Evolutionary conservation across 1,140 invertebrate species (phyloP).

Genomic region (Tyrophagus putrescentiae): DNA sequence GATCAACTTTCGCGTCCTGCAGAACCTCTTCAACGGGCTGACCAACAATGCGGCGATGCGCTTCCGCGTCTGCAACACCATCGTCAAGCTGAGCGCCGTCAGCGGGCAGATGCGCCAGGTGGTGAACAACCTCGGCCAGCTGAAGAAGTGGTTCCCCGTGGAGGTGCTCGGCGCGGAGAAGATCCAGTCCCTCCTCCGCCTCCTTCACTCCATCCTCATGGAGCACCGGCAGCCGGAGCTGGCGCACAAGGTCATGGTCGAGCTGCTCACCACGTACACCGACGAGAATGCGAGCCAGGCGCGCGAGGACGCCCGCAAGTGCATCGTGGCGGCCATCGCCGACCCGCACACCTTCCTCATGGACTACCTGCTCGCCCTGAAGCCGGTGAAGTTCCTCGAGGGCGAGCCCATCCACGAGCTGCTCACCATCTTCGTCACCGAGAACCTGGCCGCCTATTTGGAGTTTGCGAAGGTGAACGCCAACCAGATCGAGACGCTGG

Average conservation of each 20-base stretch:
- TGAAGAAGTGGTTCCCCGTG: constrained; percentile 70
- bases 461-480: constrained; percentile 83
- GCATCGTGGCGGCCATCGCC: constrained; percentile 81
- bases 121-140: constrained; percentile 34
- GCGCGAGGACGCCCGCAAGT: constrained; percentile 82
- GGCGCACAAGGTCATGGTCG: constrained; percentile 89
- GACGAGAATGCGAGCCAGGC: constrained; percentile 90
- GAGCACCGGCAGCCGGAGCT: constrained; percentile 47
- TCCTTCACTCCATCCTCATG: constrained; percentile 72
- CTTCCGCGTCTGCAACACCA: constrained; percentile 79
- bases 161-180: constrained; percentile 67
- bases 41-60: constrained; percentile 63
- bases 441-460: constrained; percentile 73
- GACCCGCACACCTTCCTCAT: constrained; percentile 88
- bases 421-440: constrained; percentile 85
- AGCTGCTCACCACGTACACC: constrained; percentile 84
- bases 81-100: constrained; percentile 71
- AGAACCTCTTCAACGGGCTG: constrained; percentile 67
- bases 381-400: constrained; percentile 88
- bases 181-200: constrained; percentile 74
- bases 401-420: constrained; percentile 86
- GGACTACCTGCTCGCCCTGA: constrained; percentile 77
- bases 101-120: constrained; percentile 67
- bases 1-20: constrained; percentile 69
- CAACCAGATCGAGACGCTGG: constrained; percentile 74